Percentiles rank a stretch among this genome's conserved stretches.
phyloP scores from a whole-genome alignment of 2,797 vertebrate species.

The Hozukius guyotensis region DNA sequence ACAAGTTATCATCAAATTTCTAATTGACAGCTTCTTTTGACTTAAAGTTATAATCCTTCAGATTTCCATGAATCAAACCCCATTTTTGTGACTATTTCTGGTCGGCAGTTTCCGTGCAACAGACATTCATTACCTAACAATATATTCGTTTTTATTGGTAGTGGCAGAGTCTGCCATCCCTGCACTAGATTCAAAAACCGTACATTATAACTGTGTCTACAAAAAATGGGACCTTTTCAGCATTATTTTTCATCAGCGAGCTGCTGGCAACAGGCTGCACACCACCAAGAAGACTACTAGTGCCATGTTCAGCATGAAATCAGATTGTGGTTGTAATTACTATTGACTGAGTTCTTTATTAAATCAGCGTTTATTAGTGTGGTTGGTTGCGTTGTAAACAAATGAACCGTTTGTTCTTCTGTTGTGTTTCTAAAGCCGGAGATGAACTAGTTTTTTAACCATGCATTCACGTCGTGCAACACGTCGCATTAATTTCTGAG shows the following conservation, averaged over 20 bases:
- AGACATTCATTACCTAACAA: background rate
- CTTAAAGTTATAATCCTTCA: conserved; percentile 2
- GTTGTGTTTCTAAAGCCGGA: background rate
- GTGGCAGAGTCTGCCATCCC: background rate
- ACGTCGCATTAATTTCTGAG: rapidly evolving
- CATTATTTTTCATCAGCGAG: background rate
- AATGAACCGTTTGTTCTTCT: background rate
- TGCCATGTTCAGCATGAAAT: background rate
- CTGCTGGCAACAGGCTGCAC: background rate
- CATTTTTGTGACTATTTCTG: background rate
- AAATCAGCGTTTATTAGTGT: conserved; percentile 9
- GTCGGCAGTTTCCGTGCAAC: background rate
- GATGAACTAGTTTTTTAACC: background rate
- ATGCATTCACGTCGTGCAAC: background rate
- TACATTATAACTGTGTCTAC: background rate
- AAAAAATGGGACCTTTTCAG: background rate
- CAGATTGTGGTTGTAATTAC: background rate
- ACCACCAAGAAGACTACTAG: background rate
- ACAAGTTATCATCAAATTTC: conserved; percentile 24
- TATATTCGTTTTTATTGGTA: background rate
- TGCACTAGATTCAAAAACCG: background rate
- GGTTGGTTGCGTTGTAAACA: background rate
- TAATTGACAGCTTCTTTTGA: conserved; percentile 25
- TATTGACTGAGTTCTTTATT: background rate
- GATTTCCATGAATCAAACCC: background rate